These are phyloP conservation scores for Bombylius major DNA, from an alignment of 2,888 invertebrate genomes.

Conservation along the genomic window DNA sequence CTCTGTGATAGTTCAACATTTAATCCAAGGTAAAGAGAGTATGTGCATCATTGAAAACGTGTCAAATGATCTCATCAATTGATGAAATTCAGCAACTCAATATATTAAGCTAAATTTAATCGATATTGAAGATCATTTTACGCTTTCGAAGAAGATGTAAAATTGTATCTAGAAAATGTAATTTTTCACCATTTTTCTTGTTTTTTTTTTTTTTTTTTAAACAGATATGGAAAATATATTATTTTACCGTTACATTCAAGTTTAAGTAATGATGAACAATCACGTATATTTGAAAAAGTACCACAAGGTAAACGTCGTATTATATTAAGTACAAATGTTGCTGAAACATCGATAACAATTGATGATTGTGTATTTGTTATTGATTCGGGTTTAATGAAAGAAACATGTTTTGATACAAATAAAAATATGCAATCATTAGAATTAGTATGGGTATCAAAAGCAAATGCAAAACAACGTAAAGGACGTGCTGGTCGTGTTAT, in stretches of 20 bases:
- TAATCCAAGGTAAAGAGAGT: conserved; percentile 39
- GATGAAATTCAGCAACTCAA: no score
- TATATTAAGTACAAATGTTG: conserved; percentile 81
- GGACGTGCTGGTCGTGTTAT: conserved; percentile 87
- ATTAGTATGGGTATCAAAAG: conserved; percentile 78
- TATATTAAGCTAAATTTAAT: no score
- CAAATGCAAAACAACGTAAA: conserved; percentile 79
- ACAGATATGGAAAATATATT: conserved; percentile 46
- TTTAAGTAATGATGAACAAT: conserved; percentile 72
- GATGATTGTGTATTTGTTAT: conserved; percentile 92
- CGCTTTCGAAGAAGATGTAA: no score
- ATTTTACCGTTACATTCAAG: conserved; percentile 79
- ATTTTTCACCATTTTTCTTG: no score
- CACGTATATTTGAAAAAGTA: conserved; percentile 56
- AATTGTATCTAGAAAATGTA: no score
- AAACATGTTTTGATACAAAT: conserved; percentile 55
- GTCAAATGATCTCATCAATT: no score
- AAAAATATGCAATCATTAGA: conserved; percentile 80
- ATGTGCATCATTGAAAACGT: no score
- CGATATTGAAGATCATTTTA: no score
- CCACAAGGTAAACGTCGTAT: conserved; percentile 68
- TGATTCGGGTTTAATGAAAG: conserved; percentile 86
- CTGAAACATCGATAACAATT: conserved; percentile 91
- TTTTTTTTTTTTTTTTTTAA: conserved; percentile 17
- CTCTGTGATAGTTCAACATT: conserved; percentile 52